Conservation (phyloP, 2,113 vertebrate species). For the Apistogramma diplotaenia region DNA sequence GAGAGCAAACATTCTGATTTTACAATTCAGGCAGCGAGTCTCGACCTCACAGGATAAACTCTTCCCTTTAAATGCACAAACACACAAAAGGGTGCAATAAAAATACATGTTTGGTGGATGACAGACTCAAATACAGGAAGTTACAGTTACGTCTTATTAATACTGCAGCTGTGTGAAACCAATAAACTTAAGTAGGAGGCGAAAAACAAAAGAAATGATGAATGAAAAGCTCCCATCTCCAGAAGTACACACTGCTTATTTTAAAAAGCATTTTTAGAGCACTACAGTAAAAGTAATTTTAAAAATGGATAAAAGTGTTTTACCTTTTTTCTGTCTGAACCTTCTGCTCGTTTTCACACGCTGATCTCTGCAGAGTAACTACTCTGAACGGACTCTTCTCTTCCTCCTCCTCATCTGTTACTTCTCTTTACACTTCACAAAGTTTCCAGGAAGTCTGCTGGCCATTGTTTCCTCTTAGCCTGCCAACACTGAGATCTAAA, state of each 20-base stretch:
- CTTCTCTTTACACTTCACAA: neutral
- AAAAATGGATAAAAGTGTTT: neutral
- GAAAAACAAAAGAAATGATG: neutral
- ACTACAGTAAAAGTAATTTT: neutral
- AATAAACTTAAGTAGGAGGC: neutral
- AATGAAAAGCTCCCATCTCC: neutral
- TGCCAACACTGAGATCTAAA: accelerated
- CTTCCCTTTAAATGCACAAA: neutral
- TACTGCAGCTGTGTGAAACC: neutral
- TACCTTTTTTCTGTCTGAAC: neutral
- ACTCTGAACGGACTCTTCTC: neutral
- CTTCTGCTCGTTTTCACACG: neutral
- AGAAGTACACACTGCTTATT: neutral
- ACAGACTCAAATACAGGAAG: too few species aligned
- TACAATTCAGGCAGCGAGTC: neutral
- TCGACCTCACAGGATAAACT: neutral
- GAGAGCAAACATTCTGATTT: conserved; percentile 8
- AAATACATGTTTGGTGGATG: too few species aligned
- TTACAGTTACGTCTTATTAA: neutral
- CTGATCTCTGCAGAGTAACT: neutral
- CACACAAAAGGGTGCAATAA: accelerated
- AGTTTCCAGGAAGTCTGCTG: conserved; percentile 31
- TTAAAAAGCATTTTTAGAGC: neutral
- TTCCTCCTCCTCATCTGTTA: conserved; percentile 12
- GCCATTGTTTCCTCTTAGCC: neutral